Evolutionary conservation across 2,113 vertebrate genomes (phyloP).

Genomic region (Sturnira hondurensis): DNA sequence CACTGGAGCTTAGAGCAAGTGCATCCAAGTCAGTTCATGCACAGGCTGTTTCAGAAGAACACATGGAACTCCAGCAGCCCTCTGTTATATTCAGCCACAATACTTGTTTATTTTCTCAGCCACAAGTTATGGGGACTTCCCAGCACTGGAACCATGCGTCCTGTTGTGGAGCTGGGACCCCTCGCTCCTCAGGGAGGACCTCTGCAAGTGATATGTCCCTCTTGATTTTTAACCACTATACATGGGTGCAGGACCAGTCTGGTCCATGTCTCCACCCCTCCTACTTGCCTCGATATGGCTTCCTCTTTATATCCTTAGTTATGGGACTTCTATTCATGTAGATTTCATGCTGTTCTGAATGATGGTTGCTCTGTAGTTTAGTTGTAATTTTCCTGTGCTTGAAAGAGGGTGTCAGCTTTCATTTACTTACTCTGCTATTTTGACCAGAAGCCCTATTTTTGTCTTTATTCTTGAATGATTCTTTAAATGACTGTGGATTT

Average conservation of each 20-base stretch:
- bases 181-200: neutral
- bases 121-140: neutral
- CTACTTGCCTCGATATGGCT: neutral
- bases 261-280: neutral
- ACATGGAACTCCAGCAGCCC: neutral
- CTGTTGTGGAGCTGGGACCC: neutral
- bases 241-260: neutral
- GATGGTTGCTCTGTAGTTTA: neutral
- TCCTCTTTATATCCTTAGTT: neutral
- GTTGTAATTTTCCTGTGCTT: neutral
- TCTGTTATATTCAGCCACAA: neutral
- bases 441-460: neutral
- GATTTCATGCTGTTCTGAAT: neutral
- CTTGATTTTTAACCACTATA: neutral
- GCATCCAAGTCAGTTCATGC: neutral
- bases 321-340: neutral
- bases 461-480: neutral
- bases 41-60: neutral
- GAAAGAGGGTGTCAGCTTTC: neutral
- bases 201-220: neutral
- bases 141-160: too few relatives aligned
- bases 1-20: neutral
- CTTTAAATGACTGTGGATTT: neutral
- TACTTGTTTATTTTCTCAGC: neutral
- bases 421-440: neutral